Evolutionary conservation across 1,140 invertebrate genomes (phyloP), one percentile per base, ranked within the genome.

Genomic region (Nymphalis io): DNA sequence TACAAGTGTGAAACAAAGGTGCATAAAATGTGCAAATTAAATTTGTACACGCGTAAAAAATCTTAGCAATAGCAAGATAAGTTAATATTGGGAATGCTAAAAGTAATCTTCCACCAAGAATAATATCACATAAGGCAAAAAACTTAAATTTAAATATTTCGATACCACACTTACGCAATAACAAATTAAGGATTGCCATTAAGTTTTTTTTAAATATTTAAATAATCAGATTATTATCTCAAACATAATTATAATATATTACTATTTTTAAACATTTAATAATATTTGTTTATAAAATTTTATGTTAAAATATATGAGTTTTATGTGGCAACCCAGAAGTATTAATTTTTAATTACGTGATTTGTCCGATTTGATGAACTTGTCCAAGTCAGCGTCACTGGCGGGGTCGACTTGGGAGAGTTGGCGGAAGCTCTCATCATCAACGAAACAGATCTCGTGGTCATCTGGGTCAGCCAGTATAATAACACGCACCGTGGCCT

Each of bases 371-470:
- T 93, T 89, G 53, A 98, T 98, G 68, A 94, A 96, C 85, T 95
- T 94, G 76, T 97, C 93, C 10, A 99, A 92, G n/a, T 96, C 92
- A 48, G 93, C 87, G 76, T 98, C 95, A 58, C 95, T 97, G 63
- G 96, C 93, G 11, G 96, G 94, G 83, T 99, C 98, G 12, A 97
- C 93, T 80, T 96, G 93, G 0, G 98, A 99, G 33, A 99, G 90
- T 83, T 98, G 93, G 33, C 95, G 91, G 91, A 98, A 99, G 27
- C 95, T 97, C 93, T 99, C 98, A 81, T 99, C 98, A 74, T 98
- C 98, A 15, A 99, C 99, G 92, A 99, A 99, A 92, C 98, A 99
- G 71, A 99, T 99, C 93, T 99, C 98, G 93, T 99, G 98, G 1
- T 94, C 97, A 93, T 99, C 98, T 1, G 98, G 98, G 93, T 99